Evolutionary conservation across 2,797 vertebrate species (phyloP).

Genomic region (Coracias cyanogaster): DNA sequence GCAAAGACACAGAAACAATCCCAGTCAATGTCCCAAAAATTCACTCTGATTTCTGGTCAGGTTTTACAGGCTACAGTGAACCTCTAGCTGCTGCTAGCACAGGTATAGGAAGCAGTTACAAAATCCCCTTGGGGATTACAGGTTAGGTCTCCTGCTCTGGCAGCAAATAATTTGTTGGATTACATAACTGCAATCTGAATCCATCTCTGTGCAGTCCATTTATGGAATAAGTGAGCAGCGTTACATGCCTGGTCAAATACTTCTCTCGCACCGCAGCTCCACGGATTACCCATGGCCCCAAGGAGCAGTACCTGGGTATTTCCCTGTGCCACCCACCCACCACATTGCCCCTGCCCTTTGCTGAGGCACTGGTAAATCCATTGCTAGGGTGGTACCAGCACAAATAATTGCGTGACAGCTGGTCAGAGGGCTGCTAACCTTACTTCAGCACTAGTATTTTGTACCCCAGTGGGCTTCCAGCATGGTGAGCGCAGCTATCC

Average conservation of each 20-base stretch:
- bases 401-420: neutral
- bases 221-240: neutral
- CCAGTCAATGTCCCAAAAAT: neutral
- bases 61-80: neutral
- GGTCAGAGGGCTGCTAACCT: neutral
- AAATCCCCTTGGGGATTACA: neutral
- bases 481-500: fast-evolving
- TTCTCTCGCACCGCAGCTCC: neutral
- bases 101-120: neutral
- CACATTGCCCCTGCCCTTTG: fast-evolving
- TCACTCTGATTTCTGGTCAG: neutral
- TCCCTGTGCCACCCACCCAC: neutral
- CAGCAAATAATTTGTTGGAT: neutral
- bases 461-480: neutral
- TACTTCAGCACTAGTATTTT: neutral
- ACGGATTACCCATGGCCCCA: too few species aligned
- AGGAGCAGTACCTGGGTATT: neutral
- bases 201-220: neutral
- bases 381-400: neutral
- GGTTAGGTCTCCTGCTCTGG: neutral
- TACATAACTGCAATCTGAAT: neutral
- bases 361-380: neutral
- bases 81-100: neutral
- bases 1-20: fast-evolving
- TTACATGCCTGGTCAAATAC: neutral